These are phyloP conservation scores for Ariopsis seemanni DNA, from an alignment of 2,113 vertebrate species.

Conservation along the genomic window DNA sequence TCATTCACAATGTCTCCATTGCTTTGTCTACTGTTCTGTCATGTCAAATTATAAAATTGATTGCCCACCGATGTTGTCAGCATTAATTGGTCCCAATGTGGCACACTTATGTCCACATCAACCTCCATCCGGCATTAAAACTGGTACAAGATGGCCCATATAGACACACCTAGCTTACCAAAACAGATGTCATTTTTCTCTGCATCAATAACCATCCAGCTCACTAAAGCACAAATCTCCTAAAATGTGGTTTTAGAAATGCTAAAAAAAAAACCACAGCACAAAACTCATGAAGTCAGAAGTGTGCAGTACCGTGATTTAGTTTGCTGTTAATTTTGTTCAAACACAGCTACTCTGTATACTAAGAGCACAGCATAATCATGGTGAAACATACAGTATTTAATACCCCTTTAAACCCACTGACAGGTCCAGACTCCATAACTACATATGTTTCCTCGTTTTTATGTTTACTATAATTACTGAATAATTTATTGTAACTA, in stretches of 20 bases:
- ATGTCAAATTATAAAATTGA: conserved; percentile 46
- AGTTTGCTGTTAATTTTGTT: background rate
- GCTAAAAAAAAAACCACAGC: background rate
- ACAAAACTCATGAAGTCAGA: background rate
- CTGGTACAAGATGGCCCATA: conserved; percentile 1
- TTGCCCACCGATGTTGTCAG: conserved; percentile 43
- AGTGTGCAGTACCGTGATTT: background rate
- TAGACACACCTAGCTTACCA: conserved; percentile 5
- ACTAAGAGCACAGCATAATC: background rate
- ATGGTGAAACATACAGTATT: background rate
- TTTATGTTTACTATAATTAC: background rate
- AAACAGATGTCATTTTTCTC: conserved; percentile 24
- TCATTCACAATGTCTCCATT: conserved; percentile 25
- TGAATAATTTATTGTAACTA: background rate
- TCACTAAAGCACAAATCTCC: background rate
- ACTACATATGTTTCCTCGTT: background rate
- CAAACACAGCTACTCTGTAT: background rate
- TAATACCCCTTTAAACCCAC: background rate
- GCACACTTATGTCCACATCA: conserved; percentile 18
- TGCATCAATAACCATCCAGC: conserved; percentile 32
- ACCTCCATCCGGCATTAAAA: background rate
- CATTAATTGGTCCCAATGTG: conserved; percentile 53
- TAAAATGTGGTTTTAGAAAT: background rate
- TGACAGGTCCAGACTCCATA: background rate
- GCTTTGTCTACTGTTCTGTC: conserved; percentile 31